Evolutionary conservation across 2,113 vertebrate species (phyloP), one percentile per base, ranked within the genome.

Genomic region (Spermophilus dauricus): DNA sequence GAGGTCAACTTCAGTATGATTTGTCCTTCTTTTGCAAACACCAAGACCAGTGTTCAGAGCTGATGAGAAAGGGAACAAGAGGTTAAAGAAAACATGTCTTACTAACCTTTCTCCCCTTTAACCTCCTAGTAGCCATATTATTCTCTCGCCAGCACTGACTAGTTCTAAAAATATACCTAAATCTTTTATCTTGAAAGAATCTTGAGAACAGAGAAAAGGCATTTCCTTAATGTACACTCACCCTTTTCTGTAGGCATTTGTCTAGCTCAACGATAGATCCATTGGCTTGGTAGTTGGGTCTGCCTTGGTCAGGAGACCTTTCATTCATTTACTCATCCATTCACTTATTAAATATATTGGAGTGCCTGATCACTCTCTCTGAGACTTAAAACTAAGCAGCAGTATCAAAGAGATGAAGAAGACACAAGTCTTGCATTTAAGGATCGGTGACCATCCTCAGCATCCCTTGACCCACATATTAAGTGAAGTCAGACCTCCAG

Each of bases 131-230:
- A 83, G 67, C 45, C 61, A 56, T n/a, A 11, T 89, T 93, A 86
- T 58, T 93, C 58, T 96, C 58, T 72, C 39, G 45, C n/a, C 37
- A 92, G 3, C 20, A 48, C 77, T 34, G 32, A 58, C 13, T 45
- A 48, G n/a, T 63, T 91, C 69, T 96, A 81, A 91, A 89, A 51
- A 88, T 20, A 32, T 58, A 88, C 51, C 10, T 78, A 95, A 95
- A 80, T 90, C 30, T 89, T 69, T 73, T n/a, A 26, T 86, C n/a
- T 88, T 93, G 39, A 89, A 95, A 95, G 67, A 84, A 67, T n/a
- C 11, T 82, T 80, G 76, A 69, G 30, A 94, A 94, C 30, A 86
- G 42, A 92, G 12, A 80, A 81, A 94, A 94, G 48, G 8, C 42
- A 96, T 86, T 94, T 94, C 67, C 69, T 85, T 82, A 58, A 87